Evolutionary conservation across 1,140 invertebrate genomes (phyloP), one percentile per base, ranked within the genome.

Genomic region (Drosophila nikananu): DNA sequence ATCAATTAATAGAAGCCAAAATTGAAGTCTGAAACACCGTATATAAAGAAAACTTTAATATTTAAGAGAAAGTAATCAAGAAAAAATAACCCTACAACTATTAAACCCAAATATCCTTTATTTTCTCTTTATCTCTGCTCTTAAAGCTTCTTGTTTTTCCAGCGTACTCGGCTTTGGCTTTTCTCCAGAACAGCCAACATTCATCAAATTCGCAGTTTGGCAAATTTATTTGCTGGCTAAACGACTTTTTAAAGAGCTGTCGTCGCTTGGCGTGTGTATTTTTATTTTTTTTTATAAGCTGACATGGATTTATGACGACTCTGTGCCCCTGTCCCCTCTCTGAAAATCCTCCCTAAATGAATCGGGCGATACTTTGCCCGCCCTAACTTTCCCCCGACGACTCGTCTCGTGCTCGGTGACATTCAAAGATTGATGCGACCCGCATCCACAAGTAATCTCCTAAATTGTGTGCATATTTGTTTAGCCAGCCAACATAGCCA

Each of bases 351-450:
- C 32, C 55, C 21, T 42, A 41, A 63, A 49, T 64, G 52, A 25
- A 17, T 23, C 21, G 46, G 19, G 37, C 19, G 12, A 62, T 21
- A 30, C 19, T 52, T 58, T 41, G 39, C 17, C 17, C 25, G 19
- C 25, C 23, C 57, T 25, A 19, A 51, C 49, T 61, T 39, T 55
- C 49, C 71, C 52, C n/a, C n/a, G n/a, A n/a, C n/a, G n/a, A n/a
- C n/a, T n/a, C n/a, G n/a, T n/a, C n/a, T 57, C 62, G 37, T 65
- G 70, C 62, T 64, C 68, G 44, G 82, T 82, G 86, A 86, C 82
- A 90, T 83, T 90, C 61, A 82, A 83, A 91, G 86, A 90, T 90
- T 90, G 86, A 90, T 90, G 86, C 77, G 68, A 72, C 72, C 48
- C 77, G 71, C 52, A 91, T 91, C 80, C 86, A 60, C 58, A 70